These are phyloP conservation scores for Hirudo medicinalis DNA, from an alignment of 1,140 invertebrate genomes.

Conservation along the genomic window DNA sequence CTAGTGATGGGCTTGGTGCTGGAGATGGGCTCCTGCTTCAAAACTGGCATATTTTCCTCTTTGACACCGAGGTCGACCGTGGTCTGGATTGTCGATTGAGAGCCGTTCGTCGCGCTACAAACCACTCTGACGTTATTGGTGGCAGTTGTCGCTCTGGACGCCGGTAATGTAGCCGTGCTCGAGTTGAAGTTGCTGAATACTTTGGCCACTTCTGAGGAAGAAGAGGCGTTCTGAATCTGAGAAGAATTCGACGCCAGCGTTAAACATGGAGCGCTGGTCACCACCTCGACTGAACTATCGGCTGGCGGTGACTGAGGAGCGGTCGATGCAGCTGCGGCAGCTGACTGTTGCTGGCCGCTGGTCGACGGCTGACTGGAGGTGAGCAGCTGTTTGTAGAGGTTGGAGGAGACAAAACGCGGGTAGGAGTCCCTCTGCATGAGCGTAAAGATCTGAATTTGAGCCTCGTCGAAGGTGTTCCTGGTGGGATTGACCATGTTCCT, in stretches of 20 bases:
- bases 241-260: no score
- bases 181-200: neutral
- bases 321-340: neutral
- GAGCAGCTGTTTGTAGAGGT: slow-evolving; percentile 13
- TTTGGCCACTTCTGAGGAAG: no score
- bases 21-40: no score
- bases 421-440: slow-evolving; percentile 16
- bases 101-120: no score
- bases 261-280: neutral
- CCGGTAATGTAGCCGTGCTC: neutral
- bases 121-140: no score
- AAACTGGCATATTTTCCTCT: no score
- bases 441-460: slow-evolving; percentile 15
- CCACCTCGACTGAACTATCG: neutral
- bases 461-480: slow-evolving; percentile 10
- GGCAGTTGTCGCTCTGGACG: neutral
- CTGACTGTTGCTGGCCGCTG: neutral
- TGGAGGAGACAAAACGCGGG: slow-evolving; percentile 14
- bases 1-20: no score
- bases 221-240: no score
- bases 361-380: neutral
- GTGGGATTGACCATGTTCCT: slow-evolving; percentile 2
- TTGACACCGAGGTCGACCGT: no score
- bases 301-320: neutral
- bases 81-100: no score